phyloP scores from a whole-genome alignment of 1,140 invertebrate genomes.

The Elymnias hypermnestra region DNA sequence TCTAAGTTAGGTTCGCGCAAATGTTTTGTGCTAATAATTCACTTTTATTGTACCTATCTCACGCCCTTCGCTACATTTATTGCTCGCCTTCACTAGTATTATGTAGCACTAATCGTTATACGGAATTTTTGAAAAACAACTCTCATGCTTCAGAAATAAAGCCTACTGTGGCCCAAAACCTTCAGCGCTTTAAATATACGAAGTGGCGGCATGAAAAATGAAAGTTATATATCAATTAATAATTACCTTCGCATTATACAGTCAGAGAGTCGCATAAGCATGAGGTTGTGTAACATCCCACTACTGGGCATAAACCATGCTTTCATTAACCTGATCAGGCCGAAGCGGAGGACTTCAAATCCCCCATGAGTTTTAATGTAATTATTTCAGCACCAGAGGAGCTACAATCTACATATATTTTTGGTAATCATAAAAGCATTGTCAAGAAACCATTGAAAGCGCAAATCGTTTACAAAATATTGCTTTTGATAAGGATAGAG shows the following conservation, averaged over 20 bases:
- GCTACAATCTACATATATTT: too few relatives aligned
- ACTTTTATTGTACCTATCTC: slow-evolving; percentile 72
- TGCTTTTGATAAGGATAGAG: too few relatives aligned
- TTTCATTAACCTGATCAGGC: too few relatives aligned
- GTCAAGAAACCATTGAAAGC: too few relatives aligned
- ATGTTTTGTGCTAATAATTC: slow-evolving; percentile 70
- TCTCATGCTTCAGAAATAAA: slow-evolving; percentile 8
- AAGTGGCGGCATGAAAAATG: slow-evolving; percentile 36
- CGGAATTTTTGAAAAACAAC: slow-evolving; percentile 11
- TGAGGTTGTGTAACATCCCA: too few relatives aligned
- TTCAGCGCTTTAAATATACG: slow-evolving; percentile 46
- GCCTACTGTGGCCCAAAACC: slow-evolving; percentile 1
- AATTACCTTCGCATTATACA: slow-evolving; percentile 16
- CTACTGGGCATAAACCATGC: too few relatives aligned
- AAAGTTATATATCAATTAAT: slow-evolving; percentile 29
- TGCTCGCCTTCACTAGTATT: slow-evolving; percentile 55
- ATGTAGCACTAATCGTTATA: slow-evolving; percentile 22
- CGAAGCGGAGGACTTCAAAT: too few relatives aligned
- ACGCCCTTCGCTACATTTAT: slow-evolving; percentile 70
- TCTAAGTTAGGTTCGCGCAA: slow-evolving; percentile 39
- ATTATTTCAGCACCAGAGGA: too few relatives aligned
- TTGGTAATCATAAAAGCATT: too few relatives aligned
- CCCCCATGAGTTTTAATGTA: too few relatives aligned
- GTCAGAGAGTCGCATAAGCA: slow-evolving; percentile 5
- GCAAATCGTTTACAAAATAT: too few relatives aligned